Evolutionary conservation across 2,888 invertebrate species (phyloP), one percentile per base, ranked within the genome.

Genomic region (Mactromeris polynyma): DNA sequence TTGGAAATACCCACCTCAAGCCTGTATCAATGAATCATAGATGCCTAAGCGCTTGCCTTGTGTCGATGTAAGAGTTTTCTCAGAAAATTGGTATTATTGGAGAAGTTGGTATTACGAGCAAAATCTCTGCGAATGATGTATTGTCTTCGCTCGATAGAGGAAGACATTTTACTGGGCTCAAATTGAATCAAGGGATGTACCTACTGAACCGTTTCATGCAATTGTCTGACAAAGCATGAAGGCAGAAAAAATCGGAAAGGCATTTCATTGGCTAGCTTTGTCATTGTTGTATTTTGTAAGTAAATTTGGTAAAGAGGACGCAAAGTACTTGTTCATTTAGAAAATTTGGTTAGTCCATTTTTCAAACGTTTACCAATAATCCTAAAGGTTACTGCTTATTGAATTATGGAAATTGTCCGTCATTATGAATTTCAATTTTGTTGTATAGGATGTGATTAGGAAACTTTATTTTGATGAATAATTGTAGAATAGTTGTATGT

Each of bases 1-100:
- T 82, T 54, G 77, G 73, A 64, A 81, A 88, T 85, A 88, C 82
- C 85, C 88, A 88, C 88, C 88, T 82, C 78, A 42, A 40, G 58
- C n/a, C 82, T n/a, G 69, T 78, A 54, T 81, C 36, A 79, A 79
- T 85, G 88, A 88, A 81, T 88, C 85, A 85, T 85, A 46, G 38
- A 83, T 79, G 36, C 78, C 40, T 79, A 42, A 78, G 83, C 33
- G 33, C 14, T 83, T 33, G 26, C 42, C 36, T 42, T 40, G 46
- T 51, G 69, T 26, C 73, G 17, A 33, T 69, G 42, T 14, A 83
- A 77, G 54, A 82, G 42, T 46, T 83, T 31, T 46, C 58, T 26
- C 17, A 80, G 79, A 79, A 85, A 85, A 85, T 85, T 80, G 85
- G 85, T 85, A 78, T 80, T 80, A 85, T 85, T 64, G n/a, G 46